Evolutionary conservation across 2,888 invertebrate genomes (phyloP).

Genomic region (Ennomos fuscantarius): DNA sequence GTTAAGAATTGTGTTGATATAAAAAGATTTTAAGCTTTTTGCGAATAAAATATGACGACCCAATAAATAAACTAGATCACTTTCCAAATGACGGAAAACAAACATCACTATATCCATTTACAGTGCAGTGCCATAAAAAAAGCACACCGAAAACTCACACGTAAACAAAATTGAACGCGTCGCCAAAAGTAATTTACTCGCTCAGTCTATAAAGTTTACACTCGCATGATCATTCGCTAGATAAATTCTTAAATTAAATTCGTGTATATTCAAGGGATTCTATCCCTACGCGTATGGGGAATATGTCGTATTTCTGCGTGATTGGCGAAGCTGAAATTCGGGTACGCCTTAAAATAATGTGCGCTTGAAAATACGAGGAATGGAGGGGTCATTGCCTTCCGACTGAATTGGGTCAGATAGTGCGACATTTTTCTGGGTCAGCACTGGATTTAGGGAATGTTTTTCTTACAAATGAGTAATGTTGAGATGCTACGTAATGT

Average conservation of each 20-base stretch:
- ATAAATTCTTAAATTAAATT: constrained; percentile 83
- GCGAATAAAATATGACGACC: constrained; percentile 38
- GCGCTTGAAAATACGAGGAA: constrained; percentile 55
- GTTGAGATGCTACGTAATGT: constrained; percentile 42
- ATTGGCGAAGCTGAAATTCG: constrained; percentile 49
- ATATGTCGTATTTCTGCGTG: constrained; percentile 51
- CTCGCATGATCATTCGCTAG: constrained; percentile 78
- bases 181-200: constrained; percentile 70
- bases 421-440: constrained; percentile 71
- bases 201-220: constrained; percentile 77
- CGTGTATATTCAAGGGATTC: constrained; percentile 46
- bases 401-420: constrained; percentile 74
- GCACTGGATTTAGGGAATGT: constrained; percentile 58
- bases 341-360: constrained; percentile 76
- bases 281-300: constrained; percentile 41
- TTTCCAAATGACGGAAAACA: constrained; percentile 36
- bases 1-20: constrained; percentile 3
- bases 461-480: constrained; percentile 69
- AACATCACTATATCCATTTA: constrained; percentile 41
- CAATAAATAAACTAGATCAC: constrained; percentile 22
- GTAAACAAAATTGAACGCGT: constrained; percentile 44
- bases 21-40: constrained; percentile 4
- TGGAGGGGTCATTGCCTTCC: constrained; percentile 67
- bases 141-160: constrained; percentile 42
- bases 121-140: constrained; percentile 47